These are phyloP conservation scores for Prietella phreatophila DNA, from an alignment of 2,113 vertebrate species.

Conservation along the genomic window DNA sequence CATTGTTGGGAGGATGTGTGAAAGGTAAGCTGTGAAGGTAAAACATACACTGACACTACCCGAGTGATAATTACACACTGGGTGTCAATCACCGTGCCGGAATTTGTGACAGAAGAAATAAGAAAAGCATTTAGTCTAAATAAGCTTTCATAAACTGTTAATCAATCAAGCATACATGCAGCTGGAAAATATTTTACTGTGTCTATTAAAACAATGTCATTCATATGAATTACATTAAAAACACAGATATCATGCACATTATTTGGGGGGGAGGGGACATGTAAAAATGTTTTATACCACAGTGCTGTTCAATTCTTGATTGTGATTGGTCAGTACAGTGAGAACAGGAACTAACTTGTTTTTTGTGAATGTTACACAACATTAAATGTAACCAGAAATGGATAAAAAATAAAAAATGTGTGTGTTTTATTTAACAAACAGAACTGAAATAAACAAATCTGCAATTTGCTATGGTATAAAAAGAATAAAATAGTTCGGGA, in stretches of 20 bases:
- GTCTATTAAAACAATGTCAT: not conserved
- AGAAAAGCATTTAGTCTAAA: not conserved
- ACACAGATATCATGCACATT: not conserved
- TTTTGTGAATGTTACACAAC: not conserved
- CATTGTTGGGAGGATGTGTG: not conserved
- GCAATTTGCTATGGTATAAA: not conserved
- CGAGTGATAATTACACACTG: not conserved
- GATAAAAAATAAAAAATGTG: not conserved
- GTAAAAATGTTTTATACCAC: not conserved
- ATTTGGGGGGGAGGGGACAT: accelerated
- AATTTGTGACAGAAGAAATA: not conserved
- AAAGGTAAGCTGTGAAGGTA: not conserved
- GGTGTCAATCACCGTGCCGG: not conserved
- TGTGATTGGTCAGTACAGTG: not conserved
- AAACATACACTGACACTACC: not conserved
- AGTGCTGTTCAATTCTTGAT: not conserved
- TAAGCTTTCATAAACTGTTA: not conserved
- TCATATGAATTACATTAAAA: not conserved
- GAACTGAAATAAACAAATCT: too few relatives aligned
- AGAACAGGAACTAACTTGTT: not conserved
- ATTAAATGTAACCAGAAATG: not conserved
- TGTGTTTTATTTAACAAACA: not conserved
- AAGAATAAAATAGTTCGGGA: not conserved
- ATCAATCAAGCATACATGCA: not conserved
- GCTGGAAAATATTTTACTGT: not conserved